A percentile compares a stretch with the other conserved stretches of the same genome.
Conservation (phyloP, 2,797 vertebrate species). For the Fringilla coelebs region DNA sequence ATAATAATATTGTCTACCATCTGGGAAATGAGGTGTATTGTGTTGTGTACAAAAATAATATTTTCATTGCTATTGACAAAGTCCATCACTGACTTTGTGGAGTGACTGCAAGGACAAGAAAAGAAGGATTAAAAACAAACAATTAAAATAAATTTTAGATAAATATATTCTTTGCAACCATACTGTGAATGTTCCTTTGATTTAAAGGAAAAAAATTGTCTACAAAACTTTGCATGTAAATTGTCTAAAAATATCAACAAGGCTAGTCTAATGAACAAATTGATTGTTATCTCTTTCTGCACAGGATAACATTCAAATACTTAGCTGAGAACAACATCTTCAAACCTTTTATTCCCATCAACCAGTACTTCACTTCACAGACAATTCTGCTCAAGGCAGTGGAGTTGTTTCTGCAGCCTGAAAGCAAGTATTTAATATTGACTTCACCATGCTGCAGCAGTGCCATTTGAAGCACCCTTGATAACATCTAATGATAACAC, state of each 20-base stretch:
- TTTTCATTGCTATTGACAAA: conserved; percentile 99
- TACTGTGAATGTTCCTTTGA: neutral
- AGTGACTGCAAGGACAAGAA: conserved; percentile 85
- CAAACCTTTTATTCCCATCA: neutral
- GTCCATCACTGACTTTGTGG: conserved; percentile 99
- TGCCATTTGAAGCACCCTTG: neutral
- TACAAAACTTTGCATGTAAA: neutral
- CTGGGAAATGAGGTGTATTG: conserved; percentile 99
- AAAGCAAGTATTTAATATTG: neutral
- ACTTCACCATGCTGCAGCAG: neutral
- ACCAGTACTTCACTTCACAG: neutral
- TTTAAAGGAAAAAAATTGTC: neutral
- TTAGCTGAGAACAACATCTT: neutral
- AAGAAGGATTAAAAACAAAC: neutral
- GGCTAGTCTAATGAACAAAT: neutral
- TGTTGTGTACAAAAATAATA: conserved; percentile 99
- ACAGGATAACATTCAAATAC: neutral
- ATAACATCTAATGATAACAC: neutral
- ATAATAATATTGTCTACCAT: conserved; percentile 99
- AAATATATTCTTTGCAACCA: neutral
- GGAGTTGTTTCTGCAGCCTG: neutral
- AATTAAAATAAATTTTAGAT: neutral
- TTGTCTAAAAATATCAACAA: neutral
- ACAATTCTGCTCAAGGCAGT: neutral
- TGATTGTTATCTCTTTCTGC: neutral